Evolutionary conservation across 2,113 vertebrate species (phyloP).

Genomic region (Cynopterus brachyotis): DNA sequence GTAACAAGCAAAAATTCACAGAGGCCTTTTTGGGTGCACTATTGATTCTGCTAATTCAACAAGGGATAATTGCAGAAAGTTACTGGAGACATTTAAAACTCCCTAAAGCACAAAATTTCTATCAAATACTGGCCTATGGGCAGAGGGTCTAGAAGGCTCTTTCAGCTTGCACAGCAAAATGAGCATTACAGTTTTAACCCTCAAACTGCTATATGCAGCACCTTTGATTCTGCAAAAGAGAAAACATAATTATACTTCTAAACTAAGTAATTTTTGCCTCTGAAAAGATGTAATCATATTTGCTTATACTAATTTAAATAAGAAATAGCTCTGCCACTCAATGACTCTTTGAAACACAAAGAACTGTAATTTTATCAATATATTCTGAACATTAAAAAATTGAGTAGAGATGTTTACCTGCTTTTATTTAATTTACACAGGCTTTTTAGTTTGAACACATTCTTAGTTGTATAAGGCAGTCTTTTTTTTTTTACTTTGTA

Average conservation of each 20-base stretch:
- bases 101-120: constrained; percentile 57
- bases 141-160: constrained; percentile 20
- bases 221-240: neutral
- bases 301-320: neutral
- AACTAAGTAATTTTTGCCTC: neutral
- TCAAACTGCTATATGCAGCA: neutral
- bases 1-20: constrained; percentile 62
- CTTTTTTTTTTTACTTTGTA: neutral
- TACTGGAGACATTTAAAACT: constrained; percentile 65
- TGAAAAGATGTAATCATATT: neutral
- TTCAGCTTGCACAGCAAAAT: constrained; percentile 42
- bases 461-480: neutral
- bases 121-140: constrained; percentile 51
- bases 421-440: neutral
- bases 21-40: constrained; percentile 62
- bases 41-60: constrained; percentile 69
- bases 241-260: neutral
- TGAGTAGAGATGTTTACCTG: neutral
- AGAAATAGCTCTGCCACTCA: neutral
- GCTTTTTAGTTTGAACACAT: neutral
- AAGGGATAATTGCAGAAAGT: constrained; percentile 71
- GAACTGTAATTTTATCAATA: neutral
- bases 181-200: neutral
- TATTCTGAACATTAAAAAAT: constrained; percentile 22
- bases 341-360: neutral